Conservation (phyloP, 1,140 invertebrate species). For the Cyrtorhinus lividipennis region DNA sequence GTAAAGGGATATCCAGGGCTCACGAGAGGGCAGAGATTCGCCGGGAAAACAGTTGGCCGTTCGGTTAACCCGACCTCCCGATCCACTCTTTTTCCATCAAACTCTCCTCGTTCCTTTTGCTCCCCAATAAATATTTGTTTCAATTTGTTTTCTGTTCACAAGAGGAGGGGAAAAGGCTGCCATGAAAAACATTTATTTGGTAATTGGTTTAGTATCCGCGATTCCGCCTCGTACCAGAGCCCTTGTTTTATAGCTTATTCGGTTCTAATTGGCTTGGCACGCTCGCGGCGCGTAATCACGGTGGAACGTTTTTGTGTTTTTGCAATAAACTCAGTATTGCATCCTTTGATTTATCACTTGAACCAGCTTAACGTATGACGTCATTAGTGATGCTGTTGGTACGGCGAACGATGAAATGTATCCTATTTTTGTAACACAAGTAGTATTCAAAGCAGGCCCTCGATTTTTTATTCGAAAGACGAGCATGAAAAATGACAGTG, state of each 20-base stretch:
- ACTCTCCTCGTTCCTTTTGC: neutral
- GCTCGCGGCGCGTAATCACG: neutral
- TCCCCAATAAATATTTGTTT: slow-evolving; percentile 10
- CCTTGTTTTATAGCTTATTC: neutral
- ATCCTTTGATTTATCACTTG: neutral
- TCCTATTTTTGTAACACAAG: too few relatives aligned
- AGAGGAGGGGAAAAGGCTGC: neutral
- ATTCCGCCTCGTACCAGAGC: neutral
- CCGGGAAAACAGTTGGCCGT: neutral
- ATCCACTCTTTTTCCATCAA: slow-evolving; percentile 3
- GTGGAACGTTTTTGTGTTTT: neutral
- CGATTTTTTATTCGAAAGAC: too few relatives aligned
- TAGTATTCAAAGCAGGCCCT: too few relatives aligned
- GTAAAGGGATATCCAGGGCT: neutral
- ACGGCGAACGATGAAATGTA: too few relatives aligned
- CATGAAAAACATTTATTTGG: slow-evolving; percentile 7
- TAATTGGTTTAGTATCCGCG: slow-evolving; percentile 9
- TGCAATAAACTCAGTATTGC: neutral
- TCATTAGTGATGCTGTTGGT: too few relatives aligned
- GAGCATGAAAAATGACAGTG: too few relatives aligned
- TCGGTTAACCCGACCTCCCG: neutral
- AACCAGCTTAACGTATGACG: too few relatives aligned
- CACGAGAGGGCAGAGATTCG: neutral
- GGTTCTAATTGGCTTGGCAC: neutral
- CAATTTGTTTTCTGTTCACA: slow-evolving; percentile 10